A percentile compares a stretch with the other conserved stretches of the same genome.
These are phyloP conservation scores for Cheilosia soror DNA, from an alignment of 2,888 invertebrate species.

Conservation along the genomic window DNA sequence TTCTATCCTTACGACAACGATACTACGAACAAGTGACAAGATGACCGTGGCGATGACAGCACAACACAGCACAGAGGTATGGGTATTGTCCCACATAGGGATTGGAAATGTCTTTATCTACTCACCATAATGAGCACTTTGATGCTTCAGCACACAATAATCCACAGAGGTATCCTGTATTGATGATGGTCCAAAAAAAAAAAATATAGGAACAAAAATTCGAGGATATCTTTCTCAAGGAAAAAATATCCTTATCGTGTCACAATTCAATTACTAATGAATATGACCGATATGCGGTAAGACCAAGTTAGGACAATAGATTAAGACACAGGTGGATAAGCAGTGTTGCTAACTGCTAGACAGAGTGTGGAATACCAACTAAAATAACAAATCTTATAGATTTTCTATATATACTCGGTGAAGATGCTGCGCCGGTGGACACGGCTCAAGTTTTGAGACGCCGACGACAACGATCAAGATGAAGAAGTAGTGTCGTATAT, in stretches of 20 bases:
- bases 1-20: conserved; percentile 42
- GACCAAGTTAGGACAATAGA: conserved; percentile 57
- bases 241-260: conserved; percentile 79
- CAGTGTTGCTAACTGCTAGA: conserved; percentile 82
- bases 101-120: conserved; percentile 48
- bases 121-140: conserved; percentile 74
- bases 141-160: conserved; percentile 54
- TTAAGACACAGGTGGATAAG: conserved; percentile 63
- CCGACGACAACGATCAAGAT: conserved; percentile 60
- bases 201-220: conserved; percentile 11
- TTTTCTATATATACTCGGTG: conserved; percentile 83
- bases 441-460: conserved; percentile 65
- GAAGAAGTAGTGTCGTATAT: conserved; percentile 60
- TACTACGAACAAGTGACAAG: conserved; percentile 37
- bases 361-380: conserved; percentile 84
- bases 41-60: conserved; percentile 52
- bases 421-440: conserved; percentile 75
- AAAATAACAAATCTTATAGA: conserved; percentile 83
- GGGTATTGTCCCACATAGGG: conserved; percentile 39
- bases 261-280: conserved; percentile 82
- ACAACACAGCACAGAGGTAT: conserved; percentile 12
- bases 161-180: conserved; percentile 72
- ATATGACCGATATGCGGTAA: conserved; percentile 81
- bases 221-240: conserved; percentile 54
- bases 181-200: conserved; percentile 35